Evolutionary conservation across 2,797 vertebrate species (phyloP).

Genomic region (Dromococcyx pavoninus): DNA sequence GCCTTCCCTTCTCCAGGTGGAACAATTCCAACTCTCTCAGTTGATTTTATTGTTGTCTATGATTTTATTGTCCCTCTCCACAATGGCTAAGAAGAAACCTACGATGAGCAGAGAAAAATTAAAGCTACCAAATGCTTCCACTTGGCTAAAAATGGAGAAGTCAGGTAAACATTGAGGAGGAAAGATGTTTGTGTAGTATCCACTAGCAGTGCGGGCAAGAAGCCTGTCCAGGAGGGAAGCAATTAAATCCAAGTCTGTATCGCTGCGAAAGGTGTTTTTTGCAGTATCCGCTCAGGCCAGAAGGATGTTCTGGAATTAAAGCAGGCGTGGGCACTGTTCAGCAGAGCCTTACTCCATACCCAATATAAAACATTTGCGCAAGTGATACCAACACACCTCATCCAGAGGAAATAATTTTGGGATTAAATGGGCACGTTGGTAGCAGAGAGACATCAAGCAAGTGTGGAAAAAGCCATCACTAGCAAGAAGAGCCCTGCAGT

Average conservation of each 20-base stretch:
- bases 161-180: background rate
- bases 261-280: background rate
- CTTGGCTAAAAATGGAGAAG: background rate
- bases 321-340: rapidly evolving
- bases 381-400: background rate
- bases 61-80: background rate
- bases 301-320: background rate
- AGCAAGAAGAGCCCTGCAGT: background rate
- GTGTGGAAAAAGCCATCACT: background rate
- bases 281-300: background rate
- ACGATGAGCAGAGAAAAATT: background rate
- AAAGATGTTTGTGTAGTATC: background rate
- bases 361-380: rapidly evolving
- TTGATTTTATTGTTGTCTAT: too few relatives aligned
- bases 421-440: rapidly evolving
- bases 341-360: background rate
- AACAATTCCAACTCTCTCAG: too few relatives aligned
- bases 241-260: background rate
- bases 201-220: background rate
- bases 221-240: background rate
- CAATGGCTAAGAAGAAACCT: background rate
- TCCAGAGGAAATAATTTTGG: background rate
- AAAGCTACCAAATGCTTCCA: background rate
- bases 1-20: too few relatives aligned
- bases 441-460: background rate